A percentile compares a stretch with the other conserved stretches of the same genome.
Conservation (phyloP, 2,888 invertebrate genomes). For the Aethes cnicana region DNA sequence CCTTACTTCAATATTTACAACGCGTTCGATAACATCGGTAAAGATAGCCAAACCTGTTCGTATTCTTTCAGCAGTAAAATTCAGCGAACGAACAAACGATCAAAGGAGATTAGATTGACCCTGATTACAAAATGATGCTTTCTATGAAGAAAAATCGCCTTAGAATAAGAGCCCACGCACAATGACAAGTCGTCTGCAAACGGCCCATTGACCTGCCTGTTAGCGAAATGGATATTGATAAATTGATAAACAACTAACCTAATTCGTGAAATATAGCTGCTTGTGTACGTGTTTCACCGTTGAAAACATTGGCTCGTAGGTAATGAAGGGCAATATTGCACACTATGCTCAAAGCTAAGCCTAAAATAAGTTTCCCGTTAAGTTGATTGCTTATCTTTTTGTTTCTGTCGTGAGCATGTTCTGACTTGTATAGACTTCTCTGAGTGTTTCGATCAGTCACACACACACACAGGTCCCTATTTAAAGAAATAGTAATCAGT, state of each 20-base stretch:
- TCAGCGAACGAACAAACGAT: too few relatives aligned
- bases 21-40: background rate
- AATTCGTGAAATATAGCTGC: slow-evolving; percentile 13
- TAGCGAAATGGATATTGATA: slow-evolving; percentile 36
- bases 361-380: too few relatives aligned
- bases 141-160: slow-evolving; percentile 36
- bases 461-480: too few relatives aligned
- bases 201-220: slow-evolving; percentile 39
- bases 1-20: slow-evolving; percentile 13
- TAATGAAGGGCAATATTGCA: background rate
- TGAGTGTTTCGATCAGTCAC: too few relatives aligned
- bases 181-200: slow-evolving; percentile 32
- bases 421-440: too few relatives aligned
- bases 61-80: too few relatives aligned
- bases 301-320: background rate
- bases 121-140: slow-evolving; percentile 9
- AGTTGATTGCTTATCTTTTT: too few relatives aligned
- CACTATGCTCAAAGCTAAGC: too few relatives aligned
- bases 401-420: too few relatives aligned
- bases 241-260: slow-evolving; percentile 35
- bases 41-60: background rate
- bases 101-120: too few relatives aligned
- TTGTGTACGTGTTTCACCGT: background rate
- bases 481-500: background rate
- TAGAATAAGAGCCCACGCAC: slow-evolving; percentile 33